A percentile compares a stretch with the other conserved stretches of the same genome.
Evolutionary conservation across 2,888 invertebrate genomes (phyloP).

Genomic region (Pyrgus malvae): DNA sequence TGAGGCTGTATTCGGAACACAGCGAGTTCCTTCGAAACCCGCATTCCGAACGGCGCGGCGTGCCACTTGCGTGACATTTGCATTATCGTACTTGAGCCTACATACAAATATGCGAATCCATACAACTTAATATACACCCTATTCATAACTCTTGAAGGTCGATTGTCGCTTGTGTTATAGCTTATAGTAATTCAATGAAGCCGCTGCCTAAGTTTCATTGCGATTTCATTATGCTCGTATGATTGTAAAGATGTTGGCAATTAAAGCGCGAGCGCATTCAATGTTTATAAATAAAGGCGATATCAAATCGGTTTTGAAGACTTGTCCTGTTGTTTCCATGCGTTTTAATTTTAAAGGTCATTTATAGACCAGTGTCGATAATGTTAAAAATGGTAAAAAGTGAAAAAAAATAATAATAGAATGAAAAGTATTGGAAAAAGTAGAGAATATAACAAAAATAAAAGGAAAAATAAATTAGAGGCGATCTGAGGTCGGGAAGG

Average conservation of each 20-base stretch:
- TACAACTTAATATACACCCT: constrained; percentile 30
- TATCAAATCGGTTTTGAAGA: too few species aligned
- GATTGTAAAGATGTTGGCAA: constrained; percentile 9
- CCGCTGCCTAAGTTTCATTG: constrained; percentile 12
- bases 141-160: constrained; percentile 33
- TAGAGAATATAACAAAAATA: too few species aligned
- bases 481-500: too few species aligned
- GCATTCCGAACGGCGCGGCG: constrained; percentile 63
- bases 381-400: too few species aligned
- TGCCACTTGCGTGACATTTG: constrained; percentile 64
- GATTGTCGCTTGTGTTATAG: not conserved
- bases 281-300: too few species aligned
- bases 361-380: too few species aligned
- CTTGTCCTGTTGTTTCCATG: too few species aligned
- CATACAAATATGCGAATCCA: constrained; percentile 37
- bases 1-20: constrained; percentile 48
- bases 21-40: constrained; percentile 47
- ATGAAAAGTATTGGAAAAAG: too few species aligned
- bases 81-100: constrained; percentile 47
- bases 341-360: too few species aligned
- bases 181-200: constrained; percentile 16
- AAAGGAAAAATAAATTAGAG: too few species aligned
- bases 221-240: not conserved
- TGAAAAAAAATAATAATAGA: too few species aligned
- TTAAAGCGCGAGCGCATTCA: not conserved